These are phyloP conservation scores for Chionoecetes opilio DNA, from an alignment of 1,140 invertebrate genomes.

Conservation along the genomic window DNA sequence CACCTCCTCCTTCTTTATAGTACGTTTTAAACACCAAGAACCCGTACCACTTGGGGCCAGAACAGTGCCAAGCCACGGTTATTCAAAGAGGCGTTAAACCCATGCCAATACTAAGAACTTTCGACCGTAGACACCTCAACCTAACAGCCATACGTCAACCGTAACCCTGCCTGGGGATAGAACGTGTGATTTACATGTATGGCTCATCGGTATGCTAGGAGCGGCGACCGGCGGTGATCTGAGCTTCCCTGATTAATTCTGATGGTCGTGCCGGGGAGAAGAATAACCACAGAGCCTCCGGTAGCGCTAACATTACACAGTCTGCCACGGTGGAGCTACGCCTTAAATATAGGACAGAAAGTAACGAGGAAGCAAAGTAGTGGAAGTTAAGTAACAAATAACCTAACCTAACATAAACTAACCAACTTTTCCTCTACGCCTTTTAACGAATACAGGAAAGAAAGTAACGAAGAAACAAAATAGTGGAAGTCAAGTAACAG, in stretches of 20 bases:
- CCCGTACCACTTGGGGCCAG: background rate
- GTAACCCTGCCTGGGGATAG: no score
- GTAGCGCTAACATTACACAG: background rate
- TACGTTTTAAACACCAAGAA: background rate
- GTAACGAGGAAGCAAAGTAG: no score
- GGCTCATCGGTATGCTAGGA: conserved; percentile 13
- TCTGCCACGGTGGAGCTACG: background rate
- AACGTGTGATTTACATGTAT: background rate
- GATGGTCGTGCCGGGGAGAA: background rate
- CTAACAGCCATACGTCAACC: background rate
- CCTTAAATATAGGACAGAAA: no score
- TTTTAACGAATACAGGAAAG: no score
- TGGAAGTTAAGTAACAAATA: no score
- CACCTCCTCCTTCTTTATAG: background rate
- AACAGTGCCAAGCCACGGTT: background rate
- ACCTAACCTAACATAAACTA: no score
- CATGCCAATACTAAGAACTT: background rate
- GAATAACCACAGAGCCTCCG: background rate
- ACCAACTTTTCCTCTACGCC: no score
- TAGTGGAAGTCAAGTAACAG: no score
- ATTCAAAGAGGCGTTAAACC: background rate
- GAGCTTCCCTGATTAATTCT: conserved; percentile 35
- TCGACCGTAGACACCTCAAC: background rate
- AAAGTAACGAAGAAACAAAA: no score
- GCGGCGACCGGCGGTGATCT: background rate